These are phyloP conservation scores for Anodontia alba DNA, from an alignment of 2,888 invertebrate genomes.

Conservation along the genomic window DNA sequence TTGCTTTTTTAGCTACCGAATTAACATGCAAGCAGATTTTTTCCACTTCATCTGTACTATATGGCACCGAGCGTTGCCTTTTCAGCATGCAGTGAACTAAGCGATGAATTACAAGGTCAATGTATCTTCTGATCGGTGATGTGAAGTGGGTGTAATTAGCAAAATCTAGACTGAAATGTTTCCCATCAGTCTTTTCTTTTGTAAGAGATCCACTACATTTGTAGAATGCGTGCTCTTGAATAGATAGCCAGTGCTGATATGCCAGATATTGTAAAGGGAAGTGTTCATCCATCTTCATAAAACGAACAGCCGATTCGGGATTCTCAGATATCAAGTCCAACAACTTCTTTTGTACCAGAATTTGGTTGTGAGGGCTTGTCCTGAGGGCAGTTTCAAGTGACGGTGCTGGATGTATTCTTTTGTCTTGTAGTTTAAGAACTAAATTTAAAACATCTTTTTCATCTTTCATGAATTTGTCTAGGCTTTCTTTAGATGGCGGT, in stretches of 20 bases:
- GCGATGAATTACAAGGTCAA: constrained; percentile 51
- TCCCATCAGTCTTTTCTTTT: not conserved
- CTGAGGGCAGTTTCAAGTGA: constrained; percentile 10
- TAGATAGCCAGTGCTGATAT: constrained; percentile 54
- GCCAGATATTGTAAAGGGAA: constrained; percentile 61
- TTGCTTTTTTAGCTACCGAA: constrained; percentile 56
- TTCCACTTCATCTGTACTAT: constrained; percentile 52
- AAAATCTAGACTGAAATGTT: constrained; percentile 55
- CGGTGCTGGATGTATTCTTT: constrained; percentile 15
- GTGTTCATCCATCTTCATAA: constrained; percentile 54
- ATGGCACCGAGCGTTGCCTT: constrained; percentile 37
- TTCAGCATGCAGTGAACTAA: constrained; percentile 58
- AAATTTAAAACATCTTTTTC: constrained; percentile 28
- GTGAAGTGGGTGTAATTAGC: constrained; percentile 52
- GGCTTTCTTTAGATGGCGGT: constrained; percentile 35
- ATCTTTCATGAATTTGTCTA: constrained; percentile 35
- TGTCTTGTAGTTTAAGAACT: constrained; percentile 47
- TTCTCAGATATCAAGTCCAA: constrained; percentile 40
- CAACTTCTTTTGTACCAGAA: constrained; percentile 31
- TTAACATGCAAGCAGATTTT: constrained; percentile 59
- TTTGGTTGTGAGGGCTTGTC: not conserved
- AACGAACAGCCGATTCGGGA: constrained; percentile 20
- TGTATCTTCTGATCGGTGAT: constrained; percentile 56
- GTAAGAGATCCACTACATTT: constrained; percentile 42
- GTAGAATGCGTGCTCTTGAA: constrained; percentile 62